A percentile compares a stretch with the other conserved stretches of the same genome.
Conservation (phyloP, 53 echinoderm and acorn worm species). For the Astropecten irregularis region DNA sequence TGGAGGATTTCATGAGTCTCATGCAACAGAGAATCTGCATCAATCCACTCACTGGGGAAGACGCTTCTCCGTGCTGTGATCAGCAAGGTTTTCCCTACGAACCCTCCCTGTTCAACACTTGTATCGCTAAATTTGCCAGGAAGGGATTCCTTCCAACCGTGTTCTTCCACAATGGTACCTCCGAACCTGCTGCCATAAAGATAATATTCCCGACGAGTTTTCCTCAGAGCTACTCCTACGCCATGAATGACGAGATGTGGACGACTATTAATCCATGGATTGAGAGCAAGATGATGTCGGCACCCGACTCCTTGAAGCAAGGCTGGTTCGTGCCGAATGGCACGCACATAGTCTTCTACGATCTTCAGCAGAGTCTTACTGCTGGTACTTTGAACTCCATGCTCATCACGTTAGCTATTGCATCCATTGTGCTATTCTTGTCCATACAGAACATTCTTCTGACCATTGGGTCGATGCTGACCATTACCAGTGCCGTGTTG, state of each 20-base stretch:
- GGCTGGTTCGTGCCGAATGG: constrained; percentile 64
- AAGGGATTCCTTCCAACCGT: neutral
- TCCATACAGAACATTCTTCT: constrained; percentile 76
- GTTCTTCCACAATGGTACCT: neutral
- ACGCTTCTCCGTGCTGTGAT: constrained; percentile 52
- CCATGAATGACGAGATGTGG: constrained; percentile 71
- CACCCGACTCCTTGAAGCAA: constrained; percentile 58
- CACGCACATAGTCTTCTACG: constrained; percentile 63
- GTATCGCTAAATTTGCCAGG: neutral
- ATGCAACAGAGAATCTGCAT: constrained; percentile 15
- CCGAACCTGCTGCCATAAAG: constrained; percentile 15
- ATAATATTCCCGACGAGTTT: constrained; percentile 48
- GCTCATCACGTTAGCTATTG: constrained; percentile 59
- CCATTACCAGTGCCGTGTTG: constrained; percentile 63
- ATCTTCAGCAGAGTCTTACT: constrained; percentile 75
- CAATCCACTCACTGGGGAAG: neutral
- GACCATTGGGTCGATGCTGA: constrained; percentile 66
- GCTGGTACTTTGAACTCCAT: constrained; percentile 66
- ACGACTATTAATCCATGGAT: constrained; percentile 56
- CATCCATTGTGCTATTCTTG: constrained; percentile 59
- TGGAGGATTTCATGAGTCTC: constrained; percentile 25
- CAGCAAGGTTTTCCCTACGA: constrained; percentile 49
- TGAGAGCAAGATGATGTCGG: constrained; percentile 42
- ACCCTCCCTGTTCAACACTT: constrained; percentile 30
- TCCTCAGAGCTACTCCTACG: constrained; percentile 20